Conservation (phyloP, 2,797 vertebrate species). For the Mastacembelus armatus region DNA sequence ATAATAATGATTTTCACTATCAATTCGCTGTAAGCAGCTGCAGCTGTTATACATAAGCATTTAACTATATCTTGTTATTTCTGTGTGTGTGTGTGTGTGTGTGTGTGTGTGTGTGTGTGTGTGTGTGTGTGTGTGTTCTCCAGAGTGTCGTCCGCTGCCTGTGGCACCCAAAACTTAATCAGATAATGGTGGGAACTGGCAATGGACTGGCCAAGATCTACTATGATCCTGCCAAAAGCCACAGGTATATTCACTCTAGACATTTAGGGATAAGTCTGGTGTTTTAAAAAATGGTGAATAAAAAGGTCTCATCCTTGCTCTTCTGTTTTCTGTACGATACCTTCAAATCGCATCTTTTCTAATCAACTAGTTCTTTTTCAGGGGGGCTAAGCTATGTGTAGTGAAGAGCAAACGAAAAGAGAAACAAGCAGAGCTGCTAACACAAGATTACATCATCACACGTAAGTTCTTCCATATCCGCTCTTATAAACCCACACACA, state of each 20-base stretch:
- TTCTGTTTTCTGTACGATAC: not conserved
- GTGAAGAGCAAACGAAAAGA: constrained; percentile 95
- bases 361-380: constrained; percentile 60
- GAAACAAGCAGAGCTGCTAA: constrained; percentile 93
- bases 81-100: constrained; percentile 33
- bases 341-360: not conserved
- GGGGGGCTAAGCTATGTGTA: constrained; percentile 96
- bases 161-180: constrained; percentile 99
- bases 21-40: too few species aligned
- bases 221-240: constrained; percentile 95
- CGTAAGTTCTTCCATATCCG: constrained; percentile 84
- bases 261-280: not conserved
- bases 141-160: constrained; percentile 95
- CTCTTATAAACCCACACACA: not conserved
- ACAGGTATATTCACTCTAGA: constrained; percentile 85
- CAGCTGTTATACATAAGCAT: too few species aligned
- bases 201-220: constrained; percentile 96
- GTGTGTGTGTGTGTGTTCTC: constrained; percentile 44
- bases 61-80: too few species aligned
- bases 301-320: fast-evolving
- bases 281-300: not conserved
- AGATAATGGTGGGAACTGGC: constrained; percentile 97
- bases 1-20: too few species aligned
- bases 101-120: constrained; percentile 28
- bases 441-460: constrained; percentile 98